phyloP scores from a whole-genome alignment of 1,140 invertebrate species.

The Metopolophium dirhodum region DNA sequence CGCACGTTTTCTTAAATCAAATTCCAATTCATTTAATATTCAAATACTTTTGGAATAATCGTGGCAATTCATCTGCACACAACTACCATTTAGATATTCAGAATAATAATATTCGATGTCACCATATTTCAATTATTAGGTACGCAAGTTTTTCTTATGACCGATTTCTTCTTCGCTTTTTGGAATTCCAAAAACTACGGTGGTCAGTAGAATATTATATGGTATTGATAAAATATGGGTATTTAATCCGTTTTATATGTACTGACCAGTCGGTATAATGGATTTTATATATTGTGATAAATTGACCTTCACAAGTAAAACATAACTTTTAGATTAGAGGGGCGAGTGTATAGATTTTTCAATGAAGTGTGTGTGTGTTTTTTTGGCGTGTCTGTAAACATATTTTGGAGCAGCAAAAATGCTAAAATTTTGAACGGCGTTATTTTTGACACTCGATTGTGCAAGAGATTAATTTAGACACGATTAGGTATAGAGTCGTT shows the following conservation, averaged over 20 bases:
- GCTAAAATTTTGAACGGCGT: neutral
- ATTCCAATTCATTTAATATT: neutral
- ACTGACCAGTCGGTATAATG: neutral
- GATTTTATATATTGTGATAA: neutral
- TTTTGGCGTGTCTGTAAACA: neutral
- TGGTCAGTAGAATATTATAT: neutral
- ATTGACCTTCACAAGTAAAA: neutral
- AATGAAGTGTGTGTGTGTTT: neutral
- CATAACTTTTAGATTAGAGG: neutral
- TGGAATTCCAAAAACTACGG: neutral
- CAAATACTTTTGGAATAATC: neutral
- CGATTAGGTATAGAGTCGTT: neutral
- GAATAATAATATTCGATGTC: neutral
- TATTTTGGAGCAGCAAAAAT: neutral
- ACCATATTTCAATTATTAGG: neutral
- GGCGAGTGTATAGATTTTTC: neutral
- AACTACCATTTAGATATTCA: neutral
- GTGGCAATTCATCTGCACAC: neutral
- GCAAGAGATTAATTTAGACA: neutral
- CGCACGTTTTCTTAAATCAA: neutral
- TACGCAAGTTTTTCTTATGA: neutral
- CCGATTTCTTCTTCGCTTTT: neutral
- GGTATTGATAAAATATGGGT: neutral
- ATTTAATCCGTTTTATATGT: neutral
- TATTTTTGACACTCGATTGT: too few relatives aligned